Conservation (phyloP, 2,888 invertebrate genomes). For the Pyrgus malvae region DNA sequence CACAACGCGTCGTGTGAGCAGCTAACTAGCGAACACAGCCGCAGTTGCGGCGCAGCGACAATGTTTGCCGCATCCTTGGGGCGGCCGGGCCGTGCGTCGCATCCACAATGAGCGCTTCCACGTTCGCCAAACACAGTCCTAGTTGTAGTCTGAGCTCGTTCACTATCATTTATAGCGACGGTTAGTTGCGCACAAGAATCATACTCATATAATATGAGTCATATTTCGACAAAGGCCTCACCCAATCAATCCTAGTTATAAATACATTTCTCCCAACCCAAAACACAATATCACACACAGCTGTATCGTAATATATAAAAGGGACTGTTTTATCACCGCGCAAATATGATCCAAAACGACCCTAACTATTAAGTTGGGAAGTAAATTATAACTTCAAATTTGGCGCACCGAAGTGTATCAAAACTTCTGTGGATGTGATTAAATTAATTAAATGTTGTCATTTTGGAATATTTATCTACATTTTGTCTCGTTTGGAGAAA, state of each 20-base stretch:
- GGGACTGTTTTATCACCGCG: conserved; percentile 37
- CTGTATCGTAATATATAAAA: background rate
- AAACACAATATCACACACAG: background rate
- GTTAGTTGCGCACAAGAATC: conserved; percentile 74
- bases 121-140: conserved; percentile 34
- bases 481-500: conserved; percentile 27
- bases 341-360: conserved; percentile 11
- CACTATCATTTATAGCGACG: conserved; percentile 70
- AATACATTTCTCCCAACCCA: conserved; percentile 1
- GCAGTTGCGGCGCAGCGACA: conserved; percentile 67
- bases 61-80: conserved; percentile 68
- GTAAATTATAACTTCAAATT: conserved; percentile 24
- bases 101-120: conserved; percentile 59
- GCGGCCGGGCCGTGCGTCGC: conserved; percentile 48
- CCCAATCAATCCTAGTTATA: conserved; percentile 38
- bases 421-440: conserved; percentile 24
- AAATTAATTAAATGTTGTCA: conserved; percentile 28
- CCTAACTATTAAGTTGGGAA: conserved; percentile 15
- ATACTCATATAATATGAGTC: conserved; percentile 60
- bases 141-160: conserved; percentile 30
- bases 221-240: conserved; percentile 43
- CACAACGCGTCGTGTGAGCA: conserved; percentile 57
- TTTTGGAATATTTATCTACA: conserved; percentile 27
- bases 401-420: conserved; percentile 15
- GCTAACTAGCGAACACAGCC: conserved; percentile 72